Conservation (phyloP, 2,113 vertebrate genomes). For the Paracanthobrama guichenoti region DNA sequence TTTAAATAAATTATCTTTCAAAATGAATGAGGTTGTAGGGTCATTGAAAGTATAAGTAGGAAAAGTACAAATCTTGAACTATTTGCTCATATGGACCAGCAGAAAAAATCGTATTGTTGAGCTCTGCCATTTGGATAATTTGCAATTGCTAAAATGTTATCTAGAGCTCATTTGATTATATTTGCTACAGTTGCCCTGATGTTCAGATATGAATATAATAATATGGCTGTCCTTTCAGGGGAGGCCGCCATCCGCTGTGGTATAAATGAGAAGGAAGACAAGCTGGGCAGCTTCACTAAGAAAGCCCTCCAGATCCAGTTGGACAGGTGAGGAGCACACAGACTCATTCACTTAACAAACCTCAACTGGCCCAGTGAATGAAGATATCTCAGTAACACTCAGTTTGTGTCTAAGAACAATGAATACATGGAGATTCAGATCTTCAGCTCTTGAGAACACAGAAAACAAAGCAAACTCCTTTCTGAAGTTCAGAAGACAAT, state of each 20-base stretch:
- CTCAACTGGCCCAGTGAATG: background rate
- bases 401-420: background rate
- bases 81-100: background rate
- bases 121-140: background rate
- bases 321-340: slow-evolving; percentile 83
- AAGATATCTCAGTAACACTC: background rate
- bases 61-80: background rate
- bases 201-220: background rate
- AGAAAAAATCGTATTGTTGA: background rate
- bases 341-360: background rate
- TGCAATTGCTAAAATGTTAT: background rate
- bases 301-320: slow-evolving; percentile 96
- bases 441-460: background rate
- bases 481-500: background rate
- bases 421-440: background rate
- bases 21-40: too few species aligned
- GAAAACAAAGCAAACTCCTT: background rate
- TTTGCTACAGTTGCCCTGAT: background rate
- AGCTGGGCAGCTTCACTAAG: slow-evolving; percentile 91
- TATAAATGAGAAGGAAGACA: slow-evolving; percentile 83
- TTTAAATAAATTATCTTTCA: too few species aligned
- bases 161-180: background rate
- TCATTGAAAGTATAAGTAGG: too few species aligned
- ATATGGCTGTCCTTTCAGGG: slow-evolving; percentile 73
- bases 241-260: slow-evolving; percentile 87